Evolutionary conservation across 2,888 invertebrate species (phyloP), one percentile per base, ranked within the genome.

Genomic region (Chironomus tentans): DNA sequence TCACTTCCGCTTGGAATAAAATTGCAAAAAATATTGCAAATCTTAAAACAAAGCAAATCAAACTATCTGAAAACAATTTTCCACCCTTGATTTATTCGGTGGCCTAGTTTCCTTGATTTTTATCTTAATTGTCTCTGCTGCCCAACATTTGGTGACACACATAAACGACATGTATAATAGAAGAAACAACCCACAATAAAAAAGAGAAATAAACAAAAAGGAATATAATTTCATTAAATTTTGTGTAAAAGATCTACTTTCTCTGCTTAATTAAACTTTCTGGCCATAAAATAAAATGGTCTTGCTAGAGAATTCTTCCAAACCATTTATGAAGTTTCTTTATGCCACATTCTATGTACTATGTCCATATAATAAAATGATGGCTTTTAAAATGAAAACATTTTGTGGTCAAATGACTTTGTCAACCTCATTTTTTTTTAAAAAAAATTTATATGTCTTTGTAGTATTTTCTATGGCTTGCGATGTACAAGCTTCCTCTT

Each of bases 391-490:
- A 74, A 74, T 74, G 68, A 74, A 74, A 74, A 72, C 74, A 74
- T 74, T 74, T 74, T 68, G 74, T 74, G 74, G 74, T 74, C 74
- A 74, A 74, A 74, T 74, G 22, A 74, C 74, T 74, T 68, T 74
- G 74, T 74, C 74, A 72, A 72, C 68, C 68, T 74, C 74, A 74
- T 74, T 65, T 62, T 38, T 38, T 38, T n/a, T n/a, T n/a, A n/a
- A n/a, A n/a, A n/a, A 6, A 21, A 65, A 65, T 65, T 65, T 65
- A 65, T 65, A 21, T 65, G 65, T 56, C 56, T 56, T 56, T 56
- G 56, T 56, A 56, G 18, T 18, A 56, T 56, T 56, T 18, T 56
- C 50, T 28, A 50, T 50, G 50, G 56, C 56, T n/a, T 56, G 56
- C 56, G 10, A 10, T 38, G 4, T 10, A 38, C 38, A 38, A 10